Evolutionary conservation across 2,888 invertebrate genomes (phyloP), one percentile per base, ranked within the genome.

Genomic region (Metopia argyrocephala): DNA sequence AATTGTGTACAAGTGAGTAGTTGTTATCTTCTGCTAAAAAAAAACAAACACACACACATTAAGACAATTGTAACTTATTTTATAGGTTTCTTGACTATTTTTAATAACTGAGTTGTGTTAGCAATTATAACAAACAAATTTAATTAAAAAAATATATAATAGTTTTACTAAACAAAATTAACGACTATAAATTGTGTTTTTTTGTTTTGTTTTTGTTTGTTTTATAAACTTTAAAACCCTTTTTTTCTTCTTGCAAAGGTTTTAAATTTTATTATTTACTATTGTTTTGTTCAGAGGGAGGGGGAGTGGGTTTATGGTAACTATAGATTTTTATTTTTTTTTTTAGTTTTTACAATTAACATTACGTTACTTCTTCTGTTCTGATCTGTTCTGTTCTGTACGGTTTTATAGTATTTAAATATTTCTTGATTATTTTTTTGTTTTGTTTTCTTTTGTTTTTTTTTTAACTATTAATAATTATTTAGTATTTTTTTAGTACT

Each of bases 271-370:
- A 9, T 12, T 38, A 73, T 66, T 61, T 66, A 71, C 71, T 78
- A 71, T 73, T 78, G 27, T 21, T 59, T 59, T 5, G 12, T 66
- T 54, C 9, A 18, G 46, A 4, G 1, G 27, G 46, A 46, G 46
- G 64, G 9, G 15, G 38, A 20, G 56, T 57, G 5, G 5, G n/a
- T 48, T n/a, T 48, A 18, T 38, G 38, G 4, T 38, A 38, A 38
- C n/a, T n/a, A n/a, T n/a, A n/a, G n/a, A 38, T 38, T 12, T 12
- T 38, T 15, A 15, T 31, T 12, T 31, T 31, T 31, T 31, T 31
- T 31, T 1, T 31, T 31, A 9, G 5, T 84, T 81, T 84, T 83
- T 82, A 82, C 79, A 82, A 84, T n/a, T n/a, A n/a, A 82, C 76
- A 75, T 84, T 54, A 83, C 79, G 57, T 76, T 56, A 68, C 80